Evolutionary conservation across 1,140 invertebrate genomes (phyloP).

Genomic region (Orchesella cincta): DNA sequence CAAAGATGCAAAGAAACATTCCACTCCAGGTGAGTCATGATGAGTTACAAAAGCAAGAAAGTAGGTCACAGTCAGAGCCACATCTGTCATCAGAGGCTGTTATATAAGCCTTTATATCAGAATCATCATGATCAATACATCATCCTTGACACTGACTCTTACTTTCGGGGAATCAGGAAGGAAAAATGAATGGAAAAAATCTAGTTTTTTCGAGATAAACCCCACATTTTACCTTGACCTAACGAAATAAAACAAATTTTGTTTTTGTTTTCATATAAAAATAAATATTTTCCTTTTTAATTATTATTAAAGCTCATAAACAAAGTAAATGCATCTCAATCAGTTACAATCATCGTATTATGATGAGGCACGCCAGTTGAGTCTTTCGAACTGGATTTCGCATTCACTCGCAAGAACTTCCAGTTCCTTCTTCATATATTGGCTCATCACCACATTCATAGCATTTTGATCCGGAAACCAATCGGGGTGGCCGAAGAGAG

Average conservation of each 20-base stretch:
- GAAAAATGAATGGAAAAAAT: no score
- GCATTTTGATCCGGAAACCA: slow-evolving; percentile 21
- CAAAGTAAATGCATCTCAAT: no score
- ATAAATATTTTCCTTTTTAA: background rate
- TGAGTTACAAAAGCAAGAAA: no score
- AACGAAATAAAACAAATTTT: background rate
- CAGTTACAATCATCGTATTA: background rate
- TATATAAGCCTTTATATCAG: no score
- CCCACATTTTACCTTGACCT: background rate
- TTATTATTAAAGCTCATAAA: background rate
- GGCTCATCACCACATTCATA: slow-evolving; percentile 26
- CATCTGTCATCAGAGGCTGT: no score
- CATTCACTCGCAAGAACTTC: slow-evolving; percentile 2
- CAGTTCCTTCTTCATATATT: slow-evolving; percentile 31
- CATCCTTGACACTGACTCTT: no score
- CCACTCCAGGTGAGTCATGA: no score
- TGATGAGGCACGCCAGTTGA: background rate
- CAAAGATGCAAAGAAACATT: no score
- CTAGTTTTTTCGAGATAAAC: background rate
- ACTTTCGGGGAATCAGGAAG: no score
- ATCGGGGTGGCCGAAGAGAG: slow-evolving; percentile 37
- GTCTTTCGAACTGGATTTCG: background rate
- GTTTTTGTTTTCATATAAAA: background rate
- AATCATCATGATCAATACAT: no score
- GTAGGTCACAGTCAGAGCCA: no score